Evolutionary conservation across 1,140 invertebrate species (phyloP), one percentile per base, ranked within the genome.

Genomic region (Drosophila tropicalis): DNA sequence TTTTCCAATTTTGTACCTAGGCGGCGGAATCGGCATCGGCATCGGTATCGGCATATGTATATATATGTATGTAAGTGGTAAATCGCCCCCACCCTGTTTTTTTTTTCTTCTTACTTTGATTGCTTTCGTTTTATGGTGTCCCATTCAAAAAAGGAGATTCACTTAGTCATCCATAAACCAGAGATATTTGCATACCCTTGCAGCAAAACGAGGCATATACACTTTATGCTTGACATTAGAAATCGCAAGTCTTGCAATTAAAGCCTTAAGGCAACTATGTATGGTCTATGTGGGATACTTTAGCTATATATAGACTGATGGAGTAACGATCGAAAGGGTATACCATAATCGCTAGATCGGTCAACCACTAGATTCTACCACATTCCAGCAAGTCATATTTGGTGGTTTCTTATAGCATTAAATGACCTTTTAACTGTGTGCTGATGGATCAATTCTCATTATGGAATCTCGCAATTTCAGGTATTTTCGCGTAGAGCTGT

Each of bases 41-140:
- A 58, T 62, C 13, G 17, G 39, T 17, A n/a, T n/a, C 22, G 22
- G 54, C 17, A 36, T 19, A 51, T 29, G 5, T 29, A 29, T 0
- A 29, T 29, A 29, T 39, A 5, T 66, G 72, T 70, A 76, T 76
- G 72, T 32, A 44, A 62, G 61, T 12, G 41, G 51, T 41, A 7
- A 57, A 7, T 62, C 19, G 22, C 70, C 51, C 66, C 62, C 58
- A 40, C 65, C 19, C 32, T 36, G 3, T 3, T n/a, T 34, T n/a
- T 47, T n/a, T n/a, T n/a, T n/a, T n/a, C n/a, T n/a, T n/a, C n/a
- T n/a, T 19, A 57, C 56, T 69, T 64, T 60, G 66, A 40, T 62
- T 58, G 32, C 29, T 36, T 58, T 58, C 56, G 6, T 69, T 57
- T 57, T 51, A 67, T 57, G 34, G 32, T 57, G n/a, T 36, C 58